These are phyloP conservation scores for Chydorus sphaericus DNA, from an alignment of 2,888 invertebrate genomes.

Conservation along the genomic window DNA sequence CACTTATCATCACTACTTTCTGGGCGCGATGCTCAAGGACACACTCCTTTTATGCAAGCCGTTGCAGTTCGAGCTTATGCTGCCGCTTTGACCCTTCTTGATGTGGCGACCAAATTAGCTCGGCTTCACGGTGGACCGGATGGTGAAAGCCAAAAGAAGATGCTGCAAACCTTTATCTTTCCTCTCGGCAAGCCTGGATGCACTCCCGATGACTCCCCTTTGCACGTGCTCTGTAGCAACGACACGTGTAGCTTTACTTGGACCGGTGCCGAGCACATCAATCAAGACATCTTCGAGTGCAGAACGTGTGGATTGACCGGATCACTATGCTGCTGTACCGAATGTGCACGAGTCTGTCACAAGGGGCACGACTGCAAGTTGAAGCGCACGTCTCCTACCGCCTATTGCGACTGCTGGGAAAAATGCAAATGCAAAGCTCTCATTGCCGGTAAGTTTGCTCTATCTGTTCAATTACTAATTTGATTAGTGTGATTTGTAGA, in stretches of 20 bases:
- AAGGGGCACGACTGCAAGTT: constrained; percentile 91
- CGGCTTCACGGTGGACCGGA: constrained; percentile 22
- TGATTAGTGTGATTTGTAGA: no score
- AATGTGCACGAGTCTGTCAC: constrained; percentile 97
- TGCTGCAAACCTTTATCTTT: constrained; percentile 66
- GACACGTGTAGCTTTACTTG: constrained; percentile 99
- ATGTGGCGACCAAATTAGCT: constrained; percentile 59
- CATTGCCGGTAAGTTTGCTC: constrained; percentile 44
- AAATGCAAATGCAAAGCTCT: constrained; percentile 96
- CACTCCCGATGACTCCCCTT: constrained; percentile 83
- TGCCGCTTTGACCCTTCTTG: constrained; percentile 75
- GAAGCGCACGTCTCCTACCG: constrained; percentile 93
- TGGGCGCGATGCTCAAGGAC: constrained; percentile 78
- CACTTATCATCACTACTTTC: constrained; percentile 63
- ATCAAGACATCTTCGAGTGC: constrained; percentile 84
- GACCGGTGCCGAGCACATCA: constrained; percentile 97
- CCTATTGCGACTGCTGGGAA: constrained; percentile 99
- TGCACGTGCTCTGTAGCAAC: constrained; percentile 93
- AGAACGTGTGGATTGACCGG: constrained; percentile 91
- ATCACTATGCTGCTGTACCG: constrained; percentile 95
- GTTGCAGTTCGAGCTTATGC: constrained; percentile 86
- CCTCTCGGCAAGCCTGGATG: constrained; percentile 47
- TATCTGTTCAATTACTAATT: no score
- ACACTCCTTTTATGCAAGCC: constrained; percentile 94
- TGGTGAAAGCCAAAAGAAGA: constrained; percentile 35